These are phyloP conservation scores for Aspidoscelis tigris DNA, from an alignment of 2,113 vertebrate genomes.

Conservation along the genomic window DNA sequence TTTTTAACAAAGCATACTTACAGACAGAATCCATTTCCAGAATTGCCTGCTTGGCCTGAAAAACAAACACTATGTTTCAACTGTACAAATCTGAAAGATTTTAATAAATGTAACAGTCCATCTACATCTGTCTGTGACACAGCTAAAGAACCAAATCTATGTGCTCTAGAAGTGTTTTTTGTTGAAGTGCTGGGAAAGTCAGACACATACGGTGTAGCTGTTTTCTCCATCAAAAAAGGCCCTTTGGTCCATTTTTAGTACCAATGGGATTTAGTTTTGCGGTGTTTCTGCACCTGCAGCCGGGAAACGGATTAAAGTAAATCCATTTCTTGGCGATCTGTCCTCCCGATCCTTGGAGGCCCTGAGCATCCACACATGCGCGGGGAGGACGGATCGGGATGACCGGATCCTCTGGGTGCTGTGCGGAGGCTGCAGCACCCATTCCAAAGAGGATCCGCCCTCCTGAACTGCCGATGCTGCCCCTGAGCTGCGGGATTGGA, in stretches of 20 bases:
- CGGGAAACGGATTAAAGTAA: no score
- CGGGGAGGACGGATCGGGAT: no score
- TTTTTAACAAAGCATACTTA: constrained; percentile 78
- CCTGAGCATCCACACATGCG: no score
- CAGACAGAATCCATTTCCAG: constrained; percentile 96
- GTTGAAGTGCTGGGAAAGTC: not conserved
- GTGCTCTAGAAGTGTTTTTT: not conserved
- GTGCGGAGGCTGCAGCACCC: no score
- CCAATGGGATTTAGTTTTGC: not conserved
- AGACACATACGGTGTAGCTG: not conserved
- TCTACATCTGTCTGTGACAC: not conserved
- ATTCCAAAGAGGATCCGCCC: no score
- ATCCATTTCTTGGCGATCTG: no score
- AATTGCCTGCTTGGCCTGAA: constrained; percentile 97
- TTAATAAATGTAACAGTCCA: not conserved
- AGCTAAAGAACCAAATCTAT: not conserved
- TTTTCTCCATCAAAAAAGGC: not conserved
- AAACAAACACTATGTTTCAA: constrained; percentile 50
- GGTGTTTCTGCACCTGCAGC: no score
- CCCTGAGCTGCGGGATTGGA: no score
- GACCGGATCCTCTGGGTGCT: no score
- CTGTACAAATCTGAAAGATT: not conserved
- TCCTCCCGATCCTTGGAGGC: no score
- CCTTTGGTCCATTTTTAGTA: not conserved
- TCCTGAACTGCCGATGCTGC: no score